A percentile compares a stretch with the other conserved stretches of the same genome.
Evolutionary conservation across 2,888 invertebrate species (phyloP).

Genomic region (Sycophila texana): DNA sequence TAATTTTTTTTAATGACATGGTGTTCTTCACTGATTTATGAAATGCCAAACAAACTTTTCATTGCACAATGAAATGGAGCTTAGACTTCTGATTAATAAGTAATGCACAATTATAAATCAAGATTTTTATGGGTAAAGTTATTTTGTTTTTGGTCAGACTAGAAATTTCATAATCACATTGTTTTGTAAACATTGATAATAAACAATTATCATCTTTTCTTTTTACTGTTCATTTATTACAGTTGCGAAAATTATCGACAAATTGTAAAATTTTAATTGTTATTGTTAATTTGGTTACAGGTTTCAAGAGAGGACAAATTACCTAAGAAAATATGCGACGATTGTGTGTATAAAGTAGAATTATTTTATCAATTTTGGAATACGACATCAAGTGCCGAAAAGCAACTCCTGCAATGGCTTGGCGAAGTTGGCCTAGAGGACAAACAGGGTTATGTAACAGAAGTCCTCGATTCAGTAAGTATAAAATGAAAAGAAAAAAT

Average conservation of each 20-base stretch:
- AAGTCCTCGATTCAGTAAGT: conserved; percentile 69
- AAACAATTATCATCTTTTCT: background rate
- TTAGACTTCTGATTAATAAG: too few species aligned
- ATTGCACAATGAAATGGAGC: too few species aligned
- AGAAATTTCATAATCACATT: too few species aligned
- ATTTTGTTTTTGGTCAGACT: too few species aligned
- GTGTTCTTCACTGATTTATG: too few species aligned
- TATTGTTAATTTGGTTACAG: conserved; percentile 73
- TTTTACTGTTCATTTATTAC: background rate
- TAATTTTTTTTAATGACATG: too few species aligned
- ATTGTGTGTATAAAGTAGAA: conserved; percentile 84
- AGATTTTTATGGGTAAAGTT: too few species aligned
- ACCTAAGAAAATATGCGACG: conserved; percentile 84
- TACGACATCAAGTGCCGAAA: conserved; percentile 82
- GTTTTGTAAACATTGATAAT: too few species aligned
- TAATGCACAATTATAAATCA: too few species aligned
- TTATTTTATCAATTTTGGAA: conserved; percentile 85
- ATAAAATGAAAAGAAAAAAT: background rate
- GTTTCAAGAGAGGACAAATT: conserved; percentile 82
- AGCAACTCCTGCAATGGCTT: conserved; percentile 77
- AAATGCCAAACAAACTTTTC: too few species aligned
- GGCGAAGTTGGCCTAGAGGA: conserved; percentile 68
- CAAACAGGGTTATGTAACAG: conserved; percentile 70
- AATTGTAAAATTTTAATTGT: conserved; percentile 5
- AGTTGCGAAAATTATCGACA: too few species aligned